These are phyloP conservation scores for Elgaria multicarinata DNA, from an alignment of 2,113 vertebrate species.

Conservation along the genomic window DNA sequence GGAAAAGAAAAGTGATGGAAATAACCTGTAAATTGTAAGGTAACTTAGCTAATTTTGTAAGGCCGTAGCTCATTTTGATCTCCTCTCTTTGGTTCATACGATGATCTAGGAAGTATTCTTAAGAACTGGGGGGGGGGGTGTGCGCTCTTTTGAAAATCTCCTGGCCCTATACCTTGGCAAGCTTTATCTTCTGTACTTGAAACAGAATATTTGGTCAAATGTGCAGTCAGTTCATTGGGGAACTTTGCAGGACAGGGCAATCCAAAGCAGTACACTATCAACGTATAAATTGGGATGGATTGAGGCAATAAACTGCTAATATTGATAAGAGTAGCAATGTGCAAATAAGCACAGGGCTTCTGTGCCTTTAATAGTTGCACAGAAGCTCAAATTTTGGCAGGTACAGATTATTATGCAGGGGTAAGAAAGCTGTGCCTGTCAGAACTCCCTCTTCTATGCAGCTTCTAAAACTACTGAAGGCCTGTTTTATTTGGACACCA, in stretches of 20 bases:
- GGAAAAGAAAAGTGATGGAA: neutral
- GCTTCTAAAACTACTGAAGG: neutral
- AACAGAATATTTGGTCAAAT: neutral
- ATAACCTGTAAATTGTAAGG: neutral
- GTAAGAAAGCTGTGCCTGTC: neutral
- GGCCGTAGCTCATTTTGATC: neutral
- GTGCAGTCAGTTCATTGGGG: neutral
- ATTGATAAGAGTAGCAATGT: neutral
- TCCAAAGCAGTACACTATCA: neutral
- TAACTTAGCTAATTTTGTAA: neutral
- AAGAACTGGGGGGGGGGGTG: neutral
- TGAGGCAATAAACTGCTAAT: neutral
- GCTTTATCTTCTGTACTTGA: neutral
- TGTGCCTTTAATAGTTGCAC: neutral
- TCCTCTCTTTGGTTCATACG: neutral
- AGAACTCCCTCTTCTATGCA: no score
- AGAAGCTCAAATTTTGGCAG: neutral
- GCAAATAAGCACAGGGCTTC: neutral
- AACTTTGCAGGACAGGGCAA: neutral
- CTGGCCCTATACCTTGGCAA: neutral
- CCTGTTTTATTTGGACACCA: neutral
- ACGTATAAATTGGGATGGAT: neutral
- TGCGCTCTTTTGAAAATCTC: neutral
- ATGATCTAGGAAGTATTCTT: neutral
- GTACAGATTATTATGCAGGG: neutral